These are phyloP conservation scores for Porphyrio hochstetteri DNA, from an alignment of 2,113 vertebrate genomes.

Conservation along the genomic window DNA sequence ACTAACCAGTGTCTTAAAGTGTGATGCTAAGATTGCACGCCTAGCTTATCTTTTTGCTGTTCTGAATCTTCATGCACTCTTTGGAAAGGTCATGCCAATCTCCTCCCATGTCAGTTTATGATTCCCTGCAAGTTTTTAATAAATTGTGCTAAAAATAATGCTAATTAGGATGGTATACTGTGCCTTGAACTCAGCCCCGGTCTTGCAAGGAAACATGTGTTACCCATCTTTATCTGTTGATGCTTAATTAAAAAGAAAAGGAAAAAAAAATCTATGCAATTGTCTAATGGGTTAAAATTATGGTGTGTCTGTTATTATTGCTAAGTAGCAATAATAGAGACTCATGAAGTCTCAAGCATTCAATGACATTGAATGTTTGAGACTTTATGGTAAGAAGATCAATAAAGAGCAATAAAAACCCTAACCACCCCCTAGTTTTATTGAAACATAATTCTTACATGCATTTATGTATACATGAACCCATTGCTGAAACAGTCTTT, in stretches of 20 bases:
- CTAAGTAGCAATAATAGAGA: not conserved
- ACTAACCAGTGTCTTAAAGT: not conserved
- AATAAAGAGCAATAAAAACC: not conserved
- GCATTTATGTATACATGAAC: not conserved
- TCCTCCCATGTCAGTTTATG: not conserved
- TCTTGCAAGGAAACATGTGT: not conserved
- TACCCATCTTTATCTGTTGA: not conserved
- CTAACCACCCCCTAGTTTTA: fast-evolving
- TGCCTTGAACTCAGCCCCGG: not conserved
- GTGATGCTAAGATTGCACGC: not conserved
- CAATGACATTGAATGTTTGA: not conserved
- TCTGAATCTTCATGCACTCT: not conserved
- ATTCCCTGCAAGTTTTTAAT: not conserved
- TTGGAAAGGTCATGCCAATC: not conserved
- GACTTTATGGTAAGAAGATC: not conserved
- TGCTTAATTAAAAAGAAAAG: not conserved
- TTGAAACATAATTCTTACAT: not conserved
- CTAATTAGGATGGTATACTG: not conserved
- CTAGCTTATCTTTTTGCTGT: not conserved
- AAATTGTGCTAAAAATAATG: not conserved
- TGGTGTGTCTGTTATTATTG: not conserved
- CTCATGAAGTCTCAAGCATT: not conserved
- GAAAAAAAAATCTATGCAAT: not conserved
- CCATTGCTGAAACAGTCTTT: not conserved
- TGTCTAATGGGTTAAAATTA: not conserved